Conservation (phyloP, 2,113 vertebrate genomes). For the Bothrops jararaca region DNA sequence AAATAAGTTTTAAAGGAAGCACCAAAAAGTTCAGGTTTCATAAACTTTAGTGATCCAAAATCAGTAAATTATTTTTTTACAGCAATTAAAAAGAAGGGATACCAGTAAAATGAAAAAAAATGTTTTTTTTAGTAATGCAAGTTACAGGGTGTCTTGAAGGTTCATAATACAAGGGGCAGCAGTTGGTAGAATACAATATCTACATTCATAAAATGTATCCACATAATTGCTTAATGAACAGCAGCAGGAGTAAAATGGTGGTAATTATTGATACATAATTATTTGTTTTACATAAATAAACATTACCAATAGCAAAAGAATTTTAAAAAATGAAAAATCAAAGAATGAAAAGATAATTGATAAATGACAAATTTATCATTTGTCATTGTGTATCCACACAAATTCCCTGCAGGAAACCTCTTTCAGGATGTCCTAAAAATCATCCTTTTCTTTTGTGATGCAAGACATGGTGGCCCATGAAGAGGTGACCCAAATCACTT, state of each 20-base stretch:
- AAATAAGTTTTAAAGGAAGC: slow-evolving; percentile 14
- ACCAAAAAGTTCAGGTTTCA: not conserved
- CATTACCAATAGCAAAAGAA: not conserved
- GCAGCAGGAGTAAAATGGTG: not conserved
- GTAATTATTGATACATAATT: not conserved
- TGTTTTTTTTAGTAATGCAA: not conserved
- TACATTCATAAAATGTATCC: not conserved
- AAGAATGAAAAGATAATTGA: not conserved
- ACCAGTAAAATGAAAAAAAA: not conserved
- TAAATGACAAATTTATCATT: not conserved
- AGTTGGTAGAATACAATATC: not conserved
- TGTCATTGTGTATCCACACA: not conserved
- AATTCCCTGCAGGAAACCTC: not conserved
- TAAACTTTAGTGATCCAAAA: not conserved
- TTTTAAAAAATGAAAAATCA: not conserved
- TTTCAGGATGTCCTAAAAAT: not conserved
- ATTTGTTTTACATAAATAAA: not conserved
- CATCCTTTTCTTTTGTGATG: not conserved
- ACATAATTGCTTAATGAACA: not conserved
- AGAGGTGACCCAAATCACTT: not conserved
- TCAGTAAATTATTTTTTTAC: not conserved
- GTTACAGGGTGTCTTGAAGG: not conserved
- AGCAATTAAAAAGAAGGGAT: not conserved
- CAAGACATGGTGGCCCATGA: not conserved
- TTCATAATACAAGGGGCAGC: not conserved